These are phyloP conservation scores for Luffia ferchaultella DNA, from an alignment of 2,888 invertebrate species.

Conservation along the genomic window DNA sequence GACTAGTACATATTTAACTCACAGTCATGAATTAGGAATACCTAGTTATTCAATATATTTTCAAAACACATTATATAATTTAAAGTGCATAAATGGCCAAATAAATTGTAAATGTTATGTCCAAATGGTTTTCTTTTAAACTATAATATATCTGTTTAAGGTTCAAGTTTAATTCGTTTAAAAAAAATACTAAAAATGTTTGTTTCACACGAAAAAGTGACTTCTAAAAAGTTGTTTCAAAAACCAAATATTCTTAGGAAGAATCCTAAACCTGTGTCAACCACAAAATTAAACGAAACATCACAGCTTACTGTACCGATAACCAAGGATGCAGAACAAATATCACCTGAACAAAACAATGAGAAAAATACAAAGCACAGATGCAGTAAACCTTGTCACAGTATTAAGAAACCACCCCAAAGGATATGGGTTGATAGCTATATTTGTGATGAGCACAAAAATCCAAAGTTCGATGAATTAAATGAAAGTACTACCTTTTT, in stretches of 20 bases:
- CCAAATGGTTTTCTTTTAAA: too few species aligned
- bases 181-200: too few species aligned
- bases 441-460: conserved; percentile 14
- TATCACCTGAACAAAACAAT: not conserved
- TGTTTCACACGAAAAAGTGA: conserved; percentile 34
- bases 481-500: not conserved
- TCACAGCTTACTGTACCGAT: not conserved
- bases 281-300: not conserved
- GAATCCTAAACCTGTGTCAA: conserved; percentile 23
- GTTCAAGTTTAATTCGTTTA: not conserved
- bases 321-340: not conserved
- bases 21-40: too few species aligned
- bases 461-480: conserved; percentile 7
- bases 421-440: conserved; percentile 16
- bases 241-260: conserved; percentile 53
- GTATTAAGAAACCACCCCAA: conserved; percentile 11
- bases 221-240: conserved; percentile 37
- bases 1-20: too few species aligned
- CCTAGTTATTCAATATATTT: too few species aligned
- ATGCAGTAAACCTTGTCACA: conserved; percentile 10
- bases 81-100: too few species aligned
- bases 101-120: too few species aligned
- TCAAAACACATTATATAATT: too few species aligned
- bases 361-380: conserved; percentile 7
- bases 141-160: not conserved